Evolutionary conservation across 2,113 vertebrate species (phyloP).

Genomic region (Rhabdomys dilectus): DNA sequence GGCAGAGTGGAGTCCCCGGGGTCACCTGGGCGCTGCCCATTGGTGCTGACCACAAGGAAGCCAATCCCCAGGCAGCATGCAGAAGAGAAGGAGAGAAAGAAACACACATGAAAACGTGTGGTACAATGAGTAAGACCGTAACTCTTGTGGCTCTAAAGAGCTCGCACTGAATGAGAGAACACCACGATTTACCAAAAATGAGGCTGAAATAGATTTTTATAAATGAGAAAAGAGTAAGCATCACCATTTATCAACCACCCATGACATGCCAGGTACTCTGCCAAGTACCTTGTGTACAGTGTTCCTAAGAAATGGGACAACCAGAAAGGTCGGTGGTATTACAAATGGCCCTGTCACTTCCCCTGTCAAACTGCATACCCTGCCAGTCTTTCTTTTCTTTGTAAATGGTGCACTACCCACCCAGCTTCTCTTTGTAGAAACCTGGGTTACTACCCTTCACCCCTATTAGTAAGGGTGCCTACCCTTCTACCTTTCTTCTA

Average conservation of each 20-base stretch:
- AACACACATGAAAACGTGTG: conserved; percentile 87
- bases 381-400: not conserved
- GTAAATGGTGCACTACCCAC: not conserved
- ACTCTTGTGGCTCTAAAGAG: conserved; percentile 86
- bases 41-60: conserved; percentile 97
- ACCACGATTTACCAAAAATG: conserved; percentile 76
- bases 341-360: conserved; percentile 14
- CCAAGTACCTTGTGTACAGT: not conserved
- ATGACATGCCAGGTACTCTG: conserved; percentile 36
- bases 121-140: conserved; percentile 82
- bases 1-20: conserved; percentile 94
- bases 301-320: not conserved
- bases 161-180: conserved; percentile 82
- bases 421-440: not conserved
- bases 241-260: conserved; percentile 56
- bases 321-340: not conserved
- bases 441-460: not conserved
- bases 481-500: not conserved
- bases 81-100: conserved; percentile 89
- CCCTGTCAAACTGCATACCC: not conserved
- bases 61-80: conserved; percentile 96
- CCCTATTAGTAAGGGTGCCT: not conserved
- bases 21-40: conserved; percentile 98
- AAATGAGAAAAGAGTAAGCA: conserved; percentile 65
- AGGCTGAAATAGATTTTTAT: conserved; percentile 81